These are phyloP conservation scores for Drosophila nikananu DNA, from an alignment of 1,140 invertebrate genomes.

Conservation along the genomic window DNA sequence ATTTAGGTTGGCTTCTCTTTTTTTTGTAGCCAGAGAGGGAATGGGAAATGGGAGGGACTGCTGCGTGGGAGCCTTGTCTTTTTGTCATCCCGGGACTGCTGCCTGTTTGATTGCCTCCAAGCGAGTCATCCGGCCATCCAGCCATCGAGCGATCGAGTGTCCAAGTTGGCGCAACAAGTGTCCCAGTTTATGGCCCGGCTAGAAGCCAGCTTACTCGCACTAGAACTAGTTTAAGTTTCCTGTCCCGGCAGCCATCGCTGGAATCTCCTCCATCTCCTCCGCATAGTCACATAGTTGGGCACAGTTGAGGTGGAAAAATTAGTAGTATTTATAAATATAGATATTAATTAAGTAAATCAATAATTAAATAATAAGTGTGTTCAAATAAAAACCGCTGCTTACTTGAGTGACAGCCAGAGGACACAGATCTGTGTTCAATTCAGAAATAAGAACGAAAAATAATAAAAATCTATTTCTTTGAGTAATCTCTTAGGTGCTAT, in stretches of 20 bases:
- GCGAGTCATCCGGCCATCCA: constrained; percentile 18
- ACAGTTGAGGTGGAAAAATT: constrained; percentile 21
- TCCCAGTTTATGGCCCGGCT: constrained; percentile 69
- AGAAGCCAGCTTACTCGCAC: constrained; percentile 49
- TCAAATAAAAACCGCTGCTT: too few species aligned
- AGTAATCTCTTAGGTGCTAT: not conserved
- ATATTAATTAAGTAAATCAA: not conserved
- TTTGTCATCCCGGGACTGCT: constrained; percentile 46
- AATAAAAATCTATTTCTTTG: not conserved
- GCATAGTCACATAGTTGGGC: constrained; percentile 35
- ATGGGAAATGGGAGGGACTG: constrained; percentile 17
- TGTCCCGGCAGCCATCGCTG: constrained; percentile 54
- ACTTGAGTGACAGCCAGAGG: too few species aligned
- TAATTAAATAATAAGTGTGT: too few species aligned
- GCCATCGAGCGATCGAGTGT: constrained; percentile 33
- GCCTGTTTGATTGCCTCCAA: constrained; percentile 59
- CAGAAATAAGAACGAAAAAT: not conserved
- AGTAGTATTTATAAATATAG: not conserved
- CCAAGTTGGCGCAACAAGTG: constrained; percentile 76
- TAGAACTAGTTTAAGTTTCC: constrained; percentile 81
- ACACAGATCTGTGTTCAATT: not conserved
- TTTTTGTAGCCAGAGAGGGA: not conserved
- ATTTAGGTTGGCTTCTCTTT: constrained; percentile 72
- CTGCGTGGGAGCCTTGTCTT: constrained; percentile 68
- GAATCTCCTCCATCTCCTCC: constrained; percentile 41